A percentile compares a stretch with the other conserved stretches of the same genome.
phyloP scores from a whole-genome alignment of 53 echinoderm and acorn worm genomes.

The Stichopus horrens region DNA sequence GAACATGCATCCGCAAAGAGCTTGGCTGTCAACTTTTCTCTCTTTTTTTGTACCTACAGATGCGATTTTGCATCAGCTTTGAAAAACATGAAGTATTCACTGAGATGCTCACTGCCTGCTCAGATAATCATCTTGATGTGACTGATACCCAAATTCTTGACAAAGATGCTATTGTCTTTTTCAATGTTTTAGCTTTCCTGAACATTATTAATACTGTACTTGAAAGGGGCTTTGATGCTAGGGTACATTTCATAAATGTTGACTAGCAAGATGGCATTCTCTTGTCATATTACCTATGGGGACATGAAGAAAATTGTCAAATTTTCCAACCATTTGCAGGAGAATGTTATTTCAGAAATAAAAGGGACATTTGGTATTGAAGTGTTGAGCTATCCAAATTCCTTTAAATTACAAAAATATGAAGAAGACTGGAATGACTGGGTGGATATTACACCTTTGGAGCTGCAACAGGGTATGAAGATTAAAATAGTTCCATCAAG shows the following conservation, averaged over 20 bases:
- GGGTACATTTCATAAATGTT: slow-evolving; percentile 24
- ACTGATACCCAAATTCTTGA: slow-evolving; percentile 32
- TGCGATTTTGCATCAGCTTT: slow-evolving; percentile 25
- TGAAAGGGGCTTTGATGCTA: slow-evolving; percentile 19
- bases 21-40: no score
- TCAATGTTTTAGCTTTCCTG: slow-evolving; percentile 19
- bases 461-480: slow-evolving; percentile 28
- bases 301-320: slow-evolving; percentile 24
- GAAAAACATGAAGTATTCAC: slow-evolving; percentile 5
- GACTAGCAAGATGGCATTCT: slow-evolving; percentile 25
- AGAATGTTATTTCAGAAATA: slow-evolving; percentile 10
- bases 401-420: slow-evolving; percentile 18
- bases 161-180: slow-evolving; percentile 35
- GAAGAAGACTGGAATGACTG: slow-evolving; percentile 25
- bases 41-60: slow-evolving; percentile 15
- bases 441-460: slow-evolving; percentile 5
- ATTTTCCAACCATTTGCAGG: slow-evolving; percentile 17
- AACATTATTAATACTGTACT: slow-evolving; percentile 31
- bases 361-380: slow-evolving; percentile 7
- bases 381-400: neutral
- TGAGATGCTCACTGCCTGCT: slow-evolving; percentile 22
- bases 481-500: slow-evolving; percentile 7
- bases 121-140: slow-evolving; percentile 27
- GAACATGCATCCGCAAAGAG: no score
- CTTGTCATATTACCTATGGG: slow-evolving; percentile 8